Base-by-base conservation (phyloP, 2,888 invertebrate species). In the Nebria brevicollis region DNA sequence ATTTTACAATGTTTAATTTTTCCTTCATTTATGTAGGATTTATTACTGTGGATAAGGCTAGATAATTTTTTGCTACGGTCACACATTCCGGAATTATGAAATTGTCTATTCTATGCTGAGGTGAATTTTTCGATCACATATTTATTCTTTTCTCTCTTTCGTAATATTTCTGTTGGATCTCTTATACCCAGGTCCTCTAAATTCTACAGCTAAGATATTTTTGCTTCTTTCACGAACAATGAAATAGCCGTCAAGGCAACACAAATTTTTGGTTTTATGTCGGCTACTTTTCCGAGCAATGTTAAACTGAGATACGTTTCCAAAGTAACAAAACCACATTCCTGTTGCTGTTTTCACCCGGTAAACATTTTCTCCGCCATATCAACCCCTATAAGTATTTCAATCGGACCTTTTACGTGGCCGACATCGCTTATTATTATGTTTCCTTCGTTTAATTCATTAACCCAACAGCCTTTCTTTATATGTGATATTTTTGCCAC, bases 161-260 rank as follows among this genome's bases (percentile, higher is more conserved):
- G 75, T 2, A 85, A 83, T 26, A 77, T 83, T 81, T 85, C 82
- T 1, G 83, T 72, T 0, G 85, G 84, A 82, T 87, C 85, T 13
- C 20, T 82, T 4, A 87, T 86, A 0, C 86, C 86, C 3, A 86
- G 54, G 10, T 83, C 82, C 41, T 86, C 86, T 11, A 86, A 81
- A 20, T 20, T 1, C 20, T 20, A 20, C 20, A 20, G 20, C 20
- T 20, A 20, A 1, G 0, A 20, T 20, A 20, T 20, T 20, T 20
- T 20, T 20, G 20, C 1, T 20, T 20, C 20, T 20, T 20, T 20
- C 20, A 20, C 20, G 20, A 20, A 1, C 20, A 20, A 20, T 20
- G 20, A 20, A 20, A 20, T 20, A 20, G 20, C 20, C 20, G 20
- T 20, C 20, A 20, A 1, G 20, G 20, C 20, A 20, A 20, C 20